A percentile compares a stretch with the other conserved stretches of the same genome.
Conservation (phyloP, 2,888 invertebrate species). For the Lacanobia oleracea region DNA sequence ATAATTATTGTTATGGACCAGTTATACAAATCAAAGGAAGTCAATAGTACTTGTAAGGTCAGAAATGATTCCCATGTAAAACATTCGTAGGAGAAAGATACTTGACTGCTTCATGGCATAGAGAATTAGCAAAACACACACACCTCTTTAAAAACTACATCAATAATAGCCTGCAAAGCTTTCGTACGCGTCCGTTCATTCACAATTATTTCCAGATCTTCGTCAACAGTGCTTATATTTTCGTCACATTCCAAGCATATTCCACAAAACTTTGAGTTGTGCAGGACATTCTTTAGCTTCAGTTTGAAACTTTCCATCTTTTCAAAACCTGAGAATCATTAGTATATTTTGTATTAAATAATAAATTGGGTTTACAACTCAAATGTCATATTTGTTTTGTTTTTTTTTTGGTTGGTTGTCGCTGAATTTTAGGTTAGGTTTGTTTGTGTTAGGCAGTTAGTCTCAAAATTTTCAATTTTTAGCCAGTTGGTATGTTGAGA, state of each 20-base stretch:
- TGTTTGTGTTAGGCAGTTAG: too few species aligned
- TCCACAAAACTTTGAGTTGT: constrained; percentile 49
- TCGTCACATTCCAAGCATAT: constrained; percentile 48
- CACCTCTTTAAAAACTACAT: constrained; percentile 42
- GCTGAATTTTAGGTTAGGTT: too few species aligned
- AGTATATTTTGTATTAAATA: background rate
- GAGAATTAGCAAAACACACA: background rate
- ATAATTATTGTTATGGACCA: too few species aligned
- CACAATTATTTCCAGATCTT: constrained; percentile 38
- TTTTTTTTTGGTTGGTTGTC: too few species aligned
- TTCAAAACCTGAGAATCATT: background rate
- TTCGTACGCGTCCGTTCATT: constrained; percentile 25
- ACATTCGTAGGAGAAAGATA: too few species aligned
- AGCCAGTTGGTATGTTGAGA: too few species aligned
- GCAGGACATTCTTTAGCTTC: constrained; percentile 47
- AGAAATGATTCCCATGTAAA: too few species aligned
- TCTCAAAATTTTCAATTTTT: too few species aligned
- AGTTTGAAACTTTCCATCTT: constrained; percentile 36
- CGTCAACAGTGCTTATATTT: constrained; percentile 20
- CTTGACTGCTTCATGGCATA: background rate
- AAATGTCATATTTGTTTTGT: too few species aligned
- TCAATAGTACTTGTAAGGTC: too few species aligned
- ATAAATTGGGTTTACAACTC: too few species aligned
- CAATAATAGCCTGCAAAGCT: constrained; percentile 20
- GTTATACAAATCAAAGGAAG: too few species aligned